Percentiles rank a stretch among this genome's conserved stretches.
These are phyloP conservation scores for Acrocephalus arundinaceus DNA, from an alignment of 2,113 vertebrate species.

Conservation along the genomic window DNA sequence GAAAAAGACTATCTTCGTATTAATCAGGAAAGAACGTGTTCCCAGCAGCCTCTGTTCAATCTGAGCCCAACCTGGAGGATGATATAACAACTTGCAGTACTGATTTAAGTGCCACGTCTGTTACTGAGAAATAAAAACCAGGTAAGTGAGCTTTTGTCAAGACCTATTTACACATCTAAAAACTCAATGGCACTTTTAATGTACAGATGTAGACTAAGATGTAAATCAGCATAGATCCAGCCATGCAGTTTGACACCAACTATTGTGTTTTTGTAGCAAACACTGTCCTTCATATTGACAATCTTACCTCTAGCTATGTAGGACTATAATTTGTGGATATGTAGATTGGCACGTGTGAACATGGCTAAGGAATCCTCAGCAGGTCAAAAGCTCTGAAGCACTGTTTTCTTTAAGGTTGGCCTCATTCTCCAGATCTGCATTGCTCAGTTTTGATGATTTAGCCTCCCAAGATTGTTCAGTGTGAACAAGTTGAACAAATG, in stretches of 20 bases:
- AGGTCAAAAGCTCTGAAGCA: neutral
- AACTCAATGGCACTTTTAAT: neutral
- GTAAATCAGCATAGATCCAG: neutral
- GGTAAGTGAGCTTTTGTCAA: neutral
- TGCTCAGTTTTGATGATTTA: neutral
- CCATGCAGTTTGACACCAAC: neutral
- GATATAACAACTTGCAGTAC: neutral
- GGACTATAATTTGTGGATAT: rapidly evolving
- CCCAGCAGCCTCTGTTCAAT: neutral
- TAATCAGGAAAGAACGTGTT: neutral
- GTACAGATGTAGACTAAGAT: neutral
- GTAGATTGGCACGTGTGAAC: neutral
- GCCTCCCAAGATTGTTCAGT: neutral
- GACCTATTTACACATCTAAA: neutral
- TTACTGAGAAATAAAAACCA: neutral
- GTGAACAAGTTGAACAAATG: neutral
- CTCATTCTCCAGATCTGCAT: neutral
- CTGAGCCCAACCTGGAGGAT: neutral
- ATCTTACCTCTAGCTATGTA: neutral
- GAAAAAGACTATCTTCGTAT: neutral
- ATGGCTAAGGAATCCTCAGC: neutral
- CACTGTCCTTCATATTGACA: neutral
- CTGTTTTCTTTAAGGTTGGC: neutral
- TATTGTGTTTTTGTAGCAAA: neutral
- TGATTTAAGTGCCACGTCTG: neutral